Conservation (phyloP, 2,113 vertebrate genomes). For the Centropus bengalensis region DNA sequence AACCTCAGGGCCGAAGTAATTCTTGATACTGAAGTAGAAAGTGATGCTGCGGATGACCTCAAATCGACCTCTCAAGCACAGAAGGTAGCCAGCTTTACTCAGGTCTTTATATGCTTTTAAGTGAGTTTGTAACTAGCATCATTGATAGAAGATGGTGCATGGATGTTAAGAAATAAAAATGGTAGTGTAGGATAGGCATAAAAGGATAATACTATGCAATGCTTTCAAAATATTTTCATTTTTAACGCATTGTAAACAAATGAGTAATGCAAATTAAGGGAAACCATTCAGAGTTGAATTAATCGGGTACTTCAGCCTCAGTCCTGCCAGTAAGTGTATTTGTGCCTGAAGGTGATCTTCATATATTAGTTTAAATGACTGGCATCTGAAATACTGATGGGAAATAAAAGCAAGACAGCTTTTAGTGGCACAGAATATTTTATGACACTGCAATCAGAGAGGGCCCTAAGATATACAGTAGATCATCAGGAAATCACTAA, state of each 20-base stretch:
- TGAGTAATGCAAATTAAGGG: background rate
- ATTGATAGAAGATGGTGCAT: background rate
- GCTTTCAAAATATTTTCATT: background rate
- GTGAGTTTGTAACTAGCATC: background rate
- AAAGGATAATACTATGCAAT: background rate
- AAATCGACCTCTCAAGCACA: background rate
- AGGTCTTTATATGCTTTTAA: background rate
- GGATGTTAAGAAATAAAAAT: background rate
- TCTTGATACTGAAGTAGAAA: background rate
- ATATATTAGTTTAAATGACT: background rate
- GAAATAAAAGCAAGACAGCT: constrained; percentile 19
- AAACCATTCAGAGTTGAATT: background rate
- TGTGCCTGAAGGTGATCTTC: background rate
- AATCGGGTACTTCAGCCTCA: background rate
- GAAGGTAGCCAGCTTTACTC: background rate
- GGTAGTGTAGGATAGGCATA: background rate
- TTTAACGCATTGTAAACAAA: constrained; percentile 1
- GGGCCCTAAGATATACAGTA: background rate
- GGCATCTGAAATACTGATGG: background rate
- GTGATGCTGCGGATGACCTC: background rate
- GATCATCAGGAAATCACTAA: background rate
- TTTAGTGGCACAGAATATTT: background rate
- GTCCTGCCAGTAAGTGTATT: background rate
- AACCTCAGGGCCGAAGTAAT: background rate
- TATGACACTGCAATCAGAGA: background rate